phyloP scores from a whole-genome alignment of 2,888 invertebrate species.

The Zygaena filipendulae region DNA sequence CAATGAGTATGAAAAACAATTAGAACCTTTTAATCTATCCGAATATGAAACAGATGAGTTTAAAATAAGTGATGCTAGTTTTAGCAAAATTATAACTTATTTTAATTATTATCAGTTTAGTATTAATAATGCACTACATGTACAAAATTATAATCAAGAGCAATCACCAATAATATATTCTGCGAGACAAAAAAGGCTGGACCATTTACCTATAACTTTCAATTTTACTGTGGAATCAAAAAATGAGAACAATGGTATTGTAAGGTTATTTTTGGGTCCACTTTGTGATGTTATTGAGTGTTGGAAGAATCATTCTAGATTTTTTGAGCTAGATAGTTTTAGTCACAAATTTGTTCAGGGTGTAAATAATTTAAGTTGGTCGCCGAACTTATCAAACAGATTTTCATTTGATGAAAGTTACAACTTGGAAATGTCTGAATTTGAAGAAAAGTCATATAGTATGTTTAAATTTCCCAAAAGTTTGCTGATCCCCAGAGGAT shows the following conservation, averaged over 20 bases:
- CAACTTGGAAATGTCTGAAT: constrained; percentile 24
- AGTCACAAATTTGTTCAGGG: constrained; percentile 29
- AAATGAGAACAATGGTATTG: constrained; percentile 23
- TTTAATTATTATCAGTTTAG: constrained; percentile 40
- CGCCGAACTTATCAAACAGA: constrained; percentile 28
- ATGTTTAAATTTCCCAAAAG: constrained; percentile 47
- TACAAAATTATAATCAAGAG: constrained; percentile 17
- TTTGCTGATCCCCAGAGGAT: constrained; percentile 43
- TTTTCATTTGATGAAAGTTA: constrained; percentile 34
- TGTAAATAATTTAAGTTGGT: constrained; percentile 36
- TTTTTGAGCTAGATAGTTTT: constrained; percentile 44
- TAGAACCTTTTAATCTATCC: constrained; percentile 34
- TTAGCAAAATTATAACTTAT: constrained; percentile 37
- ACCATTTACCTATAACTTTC: constrained; percentile 33
- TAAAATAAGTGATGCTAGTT: constrained; percentile 26
- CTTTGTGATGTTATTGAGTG: constrained; percentile 30
- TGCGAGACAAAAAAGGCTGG: constrained; percentile 43
- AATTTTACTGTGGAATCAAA: constrained; percentile 36
- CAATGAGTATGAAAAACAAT: constrained; percentile 30
- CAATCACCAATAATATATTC: constrained; percentile 23
- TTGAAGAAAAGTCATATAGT: constrained; percentile 27
- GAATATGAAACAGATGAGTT: constrained; percentile 32
- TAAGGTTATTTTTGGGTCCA: constrained; percentile 49
- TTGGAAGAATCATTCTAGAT: constrained; percentile 32
- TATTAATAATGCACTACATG: constrained; percentile 29